Base-by-base conservation (phyloP, 2,113 vertebrate species). In the Tragulus kanchil region DNA sequence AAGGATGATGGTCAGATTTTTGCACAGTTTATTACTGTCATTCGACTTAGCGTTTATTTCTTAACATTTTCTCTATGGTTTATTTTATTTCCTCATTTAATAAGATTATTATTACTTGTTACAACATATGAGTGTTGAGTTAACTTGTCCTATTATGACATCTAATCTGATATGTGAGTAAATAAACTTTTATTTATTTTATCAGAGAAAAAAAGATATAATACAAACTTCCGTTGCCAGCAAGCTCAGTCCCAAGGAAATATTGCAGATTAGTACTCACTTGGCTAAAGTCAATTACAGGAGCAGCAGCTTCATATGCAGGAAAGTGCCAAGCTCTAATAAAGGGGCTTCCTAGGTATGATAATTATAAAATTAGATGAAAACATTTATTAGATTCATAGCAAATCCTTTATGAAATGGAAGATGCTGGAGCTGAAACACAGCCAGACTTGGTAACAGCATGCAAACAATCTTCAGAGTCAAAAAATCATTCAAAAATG, bases 361-460 rank as follows among this genome's bases (percentile, higher is more conserved):
- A 45, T 97, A 89, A 94, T 94, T 79, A 90, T 21, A 21, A 92
- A 97, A 97, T 97, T 97, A 95, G 94, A 97, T 81, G 78, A 87
- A 85, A 91, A 9, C 14, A 88, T 19, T 85, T 97, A 84, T 56
- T 64, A 89, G 15, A 15, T 97, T 82, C 78, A 95, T 71, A 85
- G 78, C 5, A 97, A 98, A 95, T 97, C 75, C 90, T 94, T 58
- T 23, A 89, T 89, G 81, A 97, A 98, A 89, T 25, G 3, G 62
- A 94, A 95, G 94, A 97, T 85, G 21, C 71, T 95, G 42, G 17
- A 93, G 31, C 31, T 97, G 14, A 90, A 96, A 86, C 26, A 89
- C 64, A 97, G 78, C 42, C 85, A 97, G 96, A 84, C 45, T 90
- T 95, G 85, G 89, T 96, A 98, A 97, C 64, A 98, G 81, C 93